phyloP scores from a whole-genome alignment of 2,113 vertebrate genomes.

The Formicarius rufipectus region DNA sequence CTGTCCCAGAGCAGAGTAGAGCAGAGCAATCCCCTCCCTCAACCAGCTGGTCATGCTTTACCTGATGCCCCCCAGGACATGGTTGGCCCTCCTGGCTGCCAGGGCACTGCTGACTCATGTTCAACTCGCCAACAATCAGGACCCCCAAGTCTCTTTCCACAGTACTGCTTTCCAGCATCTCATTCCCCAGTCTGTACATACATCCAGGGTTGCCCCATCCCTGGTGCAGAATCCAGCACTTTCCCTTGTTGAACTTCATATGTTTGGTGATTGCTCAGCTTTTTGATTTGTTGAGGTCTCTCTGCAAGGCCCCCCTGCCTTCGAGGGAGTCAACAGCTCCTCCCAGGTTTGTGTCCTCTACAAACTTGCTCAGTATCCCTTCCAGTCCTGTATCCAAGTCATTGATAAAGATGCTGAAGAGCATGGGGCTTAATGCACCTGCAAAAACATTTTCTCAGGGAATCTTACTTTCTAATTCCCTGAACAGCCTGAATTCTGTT shows the following conservation, averaged over 20 bases:
- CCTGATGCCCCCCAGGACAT: neutral
- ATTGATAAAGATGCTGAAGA: neutral
- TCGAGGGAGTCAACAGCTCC: neutral
- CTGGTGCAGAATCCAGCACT: neutral
- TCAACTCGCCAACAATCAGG: neutral
- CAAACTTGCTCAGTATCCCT: neutral
- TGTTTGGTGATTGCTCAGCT: neutral
- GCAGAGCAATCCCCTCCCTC: neutral
- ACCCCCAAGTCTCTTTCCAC: neutral
- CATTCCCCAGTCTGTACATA: neutral
- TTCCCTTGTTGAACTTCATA: neutral
- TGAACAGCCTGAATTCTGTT: neutral
- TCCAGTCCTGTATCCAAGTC: neutral
- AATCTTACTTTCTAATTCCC: neutral
- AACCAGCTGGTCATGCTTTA: neutral
- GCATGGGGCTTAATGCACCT: neutral
- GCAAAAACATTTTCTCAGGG: neutral
- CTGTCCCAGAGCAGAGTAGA: neutral
- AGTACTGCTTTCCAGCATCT: neutral
- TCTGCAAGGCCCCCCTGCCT: neutral
- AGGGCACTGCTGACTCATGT: neutral
- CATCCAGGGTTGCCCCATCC: neutral
- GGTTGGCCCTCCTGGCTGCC: neutral
- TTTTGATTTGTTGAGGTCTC: neutral
- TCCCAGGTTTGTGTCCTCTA: neutral